Evolutionary conservation across 1,140 invertebrate genomes (phyloP).

Genomic region (Drosophila parvula): DNA sequence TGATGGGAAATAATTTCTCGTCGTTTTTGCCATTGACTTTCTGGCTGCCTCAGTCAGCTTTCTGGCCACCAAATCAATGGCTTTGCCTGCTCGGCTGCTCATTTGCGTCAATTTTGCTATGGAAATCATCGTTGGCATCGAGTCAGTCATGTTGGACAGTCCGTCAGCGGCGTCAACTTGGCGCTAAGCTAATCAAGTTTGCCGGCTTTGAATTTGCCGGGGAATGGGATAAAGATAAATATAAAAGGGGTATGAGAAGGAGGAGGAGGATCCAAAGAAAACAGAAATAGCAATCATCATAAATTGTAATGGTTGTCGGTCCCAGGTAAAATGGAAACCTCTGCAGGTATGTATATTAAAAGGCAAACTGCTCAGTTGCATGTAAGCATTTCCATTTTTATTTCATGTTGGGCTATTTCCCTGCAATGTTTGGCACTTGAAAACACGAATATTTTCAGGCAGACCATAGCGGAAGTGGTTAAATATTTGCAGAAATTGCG

Average conservation of each 20-base stretch:
- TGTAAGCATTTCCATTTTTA: slow-evolving; percentile 50
- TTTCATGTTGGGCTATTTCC: slow-evolving; percentile 45
- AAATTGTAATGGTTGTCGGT: slow-evolving; percentile 70
- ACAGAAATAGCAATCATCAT: slow-evolving; percentile 71
- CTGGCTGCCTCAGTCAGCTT: slow-evolving; percentile 9
- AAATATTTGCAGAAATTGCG: slow-evolving; percentile 11
- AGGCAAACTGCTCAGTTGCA: slow-evolving; percentile 36
- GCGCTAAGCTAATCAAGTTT: slow-evolving; percentile 78
- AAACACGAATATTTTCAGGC: slow-evolving; percentile 39
- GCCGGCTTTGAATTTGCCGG: slow-evolving; percentile 39
- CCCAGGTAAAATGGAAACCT: slow-evolving; percentile 58
- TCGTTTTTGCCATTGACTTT: slow-evolving; percentile 28
- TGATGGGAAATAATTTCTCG: slow-evolving; percentile 60
- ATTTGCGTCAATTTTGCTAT: slow-evolving; percentile 72
- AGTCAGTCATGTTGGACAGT: slow-evolving; percentile 26
- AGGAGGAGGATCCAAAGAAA: slow-evolving; percentile 9
- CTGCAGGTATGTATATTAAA: slow-evolving; percentile 32
- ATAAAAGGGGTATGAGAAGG: slow-evolving; percentile 2
- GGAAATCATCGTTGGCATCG: slow-evolving; percentile 51
- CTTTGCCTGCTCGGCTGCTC: slow-evolving; percentile 51
- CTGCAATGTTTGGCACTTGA: slow-evolving; percentile 35
- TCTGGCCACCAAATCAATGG: slow-evolving; percentile 65
- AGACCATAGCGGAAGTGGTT: slow-evolving; percentile 29
- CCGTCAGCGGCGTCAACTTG: slow-evolving; percentile 47
- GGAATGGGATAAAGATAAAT: slow-evolving; percentile 5